Base-by-base conservation (phyloP, 2,113 vertebrate species). In the Lophius piscatorius region DNA sequence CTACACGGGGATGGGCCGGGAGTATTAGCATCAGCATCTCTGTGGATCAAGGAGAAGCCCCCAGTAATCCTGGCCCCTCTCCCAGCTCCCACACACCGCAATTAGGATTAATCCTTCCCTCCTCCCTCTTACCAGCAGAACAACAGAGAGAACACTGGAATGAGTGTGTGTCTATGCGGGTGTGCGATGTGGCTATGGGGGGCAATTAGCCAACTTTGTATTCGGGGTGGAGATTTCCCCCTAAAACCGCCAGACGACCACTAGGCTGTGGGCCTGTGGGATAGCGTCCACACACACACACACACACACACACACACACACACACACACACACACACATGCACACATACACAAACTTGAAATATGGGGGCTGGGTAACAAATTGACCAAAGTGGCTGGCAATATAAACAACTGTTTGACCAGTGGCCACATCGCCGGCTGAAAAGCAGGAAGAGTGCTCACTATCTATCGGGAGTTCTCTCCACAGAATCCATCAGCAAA, bases 21-120 rank as follows among this genome's bases (percentile, higher is more conserved):
- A 81, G 75, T 77, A 85, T 89, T 89, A 89, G 41, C 80, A 88
- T 89, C 84, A 84, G 81, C 83, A 86, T 88, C 81, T 85, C 68
- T 81, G 69, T 23, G 83, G 88, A 88, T 84, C 80, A 87, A 76
- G 72, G 60, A 82, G 84, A 90, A 90, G 78, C 82, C 78, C 81
- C 80, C 57, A 75, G 66, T 89, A 88, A 90, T 88, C 87, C 82
- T 62, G 82, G 79, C 85, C 76, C 86, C 85, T 85, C 82, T 90
- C 74, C 84, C 78, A 78, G 65, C 75, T 87, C 84, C 87, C 71
- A 71, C 85, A 86, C 82, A 74, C 86, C 51, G 74, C 87, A 88
- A 90, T 90, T 90, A 90, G 69, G 60, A 87, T 74, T 84, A 88
- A 90, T 78, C 86, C 78, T 72, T 54, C 56, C 67, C 80, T 81